A percentile compares a stretch with the other conserved stretches of the same genome.
Evolutionary conservation across 2,113 vertebrate genomes (phyloP).

Genomic region (Pimephales promelas): DNA sequence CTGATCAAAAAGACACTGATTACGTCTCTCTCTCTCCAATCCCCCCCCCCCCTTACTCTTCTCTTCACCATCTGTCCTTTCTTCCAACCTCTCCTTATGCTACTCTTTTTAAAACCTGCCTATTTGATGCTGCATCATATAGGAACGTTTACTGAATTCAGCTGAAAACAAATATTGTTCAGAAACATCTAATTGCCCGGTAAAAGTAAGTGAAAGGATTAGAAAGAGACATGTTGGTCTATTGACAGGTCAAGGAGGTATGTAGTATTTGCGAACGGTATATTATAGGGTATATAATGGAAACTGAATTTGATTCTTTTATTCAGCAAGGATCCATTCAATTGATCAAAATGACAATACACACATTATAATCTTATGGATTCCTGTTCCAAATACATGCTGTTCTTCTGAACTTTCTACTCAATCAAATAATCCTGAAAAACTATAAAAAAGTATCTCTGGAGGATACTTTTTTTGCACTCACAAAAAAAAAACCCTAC

Average conservation of each 20-base stretch:
- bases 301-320: too few species aligned
- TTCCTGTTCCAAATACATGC: too few species aligned
- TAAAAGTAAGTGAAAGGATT: background rate
- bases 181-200: background rate
- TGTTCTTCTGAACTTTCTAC: too few species aligned
- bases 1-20: conserved; percentile 56
- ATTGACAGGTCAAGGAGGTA: background rate
- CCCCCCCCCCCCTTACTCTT: background rate
- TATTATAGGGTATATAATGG: too few species aligned
- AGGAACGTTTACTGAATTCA: background rate
- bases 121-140: background rate
- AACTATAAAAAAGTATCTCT: too few species aligned
- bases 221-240: background rate
- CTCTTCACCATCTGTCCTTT: conserved; percentile 46
- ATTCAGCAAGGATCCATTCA: background rate
- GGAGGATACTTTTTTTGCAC: too few species aligned
- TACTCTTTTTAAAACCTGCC: conserved; percentile 35
- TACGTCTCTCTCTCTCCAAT: conserved; percentile 21
- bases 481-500: too few species aligned
- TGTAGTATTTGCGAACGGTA: background rate
- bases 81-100: conserved; percentile 4
- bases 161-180: background rate
- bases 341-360: background rate
- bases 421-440: too few species aligned
- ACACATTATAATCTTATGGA: too few species aligned